Evolutionary conservation across 2,888 invertebrate species (phyloP).

Genomic region (Chamaedrilus cognettii): DNA sequence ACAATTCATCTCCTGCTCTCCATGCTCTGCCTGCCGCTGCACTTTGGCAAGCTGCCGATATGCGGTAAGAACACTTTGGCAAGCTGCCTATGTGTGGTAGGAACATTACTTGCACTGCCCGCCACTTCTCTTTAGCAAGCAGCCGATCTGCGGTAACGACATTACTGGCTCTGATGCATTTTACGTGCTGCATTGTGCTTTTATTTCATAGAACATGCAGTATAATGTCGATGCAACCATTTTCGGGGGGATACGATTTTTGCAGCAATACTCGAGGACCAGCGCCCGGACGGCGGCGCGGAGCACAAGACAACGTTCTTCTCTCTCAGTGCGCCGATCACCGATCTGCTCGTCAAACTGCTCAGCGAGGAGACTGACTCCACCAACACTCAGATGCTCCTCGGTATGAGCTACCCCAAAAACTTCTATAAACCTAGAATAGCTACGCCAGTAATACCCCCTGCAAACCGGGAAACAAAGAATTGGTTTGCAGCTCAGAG

Average conservation of each 20-base stretch:
- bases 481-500: no score
- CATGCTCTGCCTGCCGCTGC: constrained; percentile 87
- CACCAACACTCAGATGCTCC: constrained; percentile 82
- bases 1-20: constrained; percentile 90
- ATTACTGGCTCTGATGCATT: neutral
- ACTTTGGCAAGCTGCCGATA: constrained; percentile 68
- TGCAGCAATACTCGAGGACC: constrained; percentile 23
- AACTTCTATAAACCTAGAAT: no score
- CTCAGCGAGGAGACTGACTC: constrained; percentile 83
- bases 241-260: no score
- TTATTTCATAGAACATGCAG: neutral
- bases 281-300: constrained; percentile 34
- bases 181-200: neutral
- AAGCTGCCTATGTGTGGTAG: no score
- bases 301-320: constrained; percentile 49
- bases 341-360: constrained; percentile 78
- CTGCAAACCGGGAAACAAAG: no score
- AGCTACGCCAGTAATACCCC: no score
- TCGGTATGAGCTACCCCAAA: constrained; percentile 67
- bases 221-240: no score
- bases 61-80: constrained; percentile 53
- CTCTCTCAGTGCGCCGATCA: constrained; percentile 51
- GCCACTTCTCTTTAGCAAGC: neutral
- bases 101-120: no score
- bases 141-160: neutral